Evolutionary conservation across 2,888 invertebrate genomes (phyloP).

Genomic region (Xestia c-nigrum): DNA sequence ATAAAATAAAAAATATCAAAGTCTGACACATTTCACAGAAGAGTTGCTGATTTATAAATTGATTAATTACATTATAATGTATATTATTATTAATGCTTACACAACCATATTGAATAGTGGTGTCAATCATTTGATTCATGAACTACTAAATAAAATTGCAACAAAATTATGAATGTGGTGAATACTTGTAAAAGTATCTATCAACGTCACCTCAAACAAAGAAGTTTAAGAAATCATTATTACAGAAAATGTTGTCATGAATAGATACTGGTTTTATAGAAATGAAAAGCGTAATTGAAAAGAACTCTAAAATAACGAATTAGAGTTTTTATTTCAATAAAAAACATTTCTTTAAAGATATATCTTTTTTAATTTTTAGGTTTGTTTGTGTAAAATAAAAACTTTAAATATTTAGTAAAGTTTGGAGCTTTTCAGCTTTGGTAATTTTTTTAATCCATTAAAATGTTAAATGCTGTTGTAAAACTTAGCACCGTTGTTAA

Average conservation of each 20-base stretch:
- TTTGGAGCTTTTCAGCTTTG: background rate
- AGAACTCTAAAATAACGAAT: background rate
- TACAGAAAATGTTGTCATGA: background rate
- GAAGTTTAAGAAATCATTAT: background rate
- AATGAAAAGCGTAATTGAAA: background rate
- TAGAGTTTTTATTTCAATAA: background rate
- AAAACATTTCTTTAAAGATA: background rate
- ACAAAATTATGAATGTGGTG: background rate
- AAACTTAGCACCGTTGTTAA: background rate
- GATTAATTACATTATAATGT: background rate
- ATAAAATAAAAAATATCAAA: background rate
- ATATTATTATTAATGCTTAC: background rate
- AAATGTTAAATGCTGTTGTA: too few species aligned
- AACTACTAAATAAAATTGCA: slow-evolving; percentile 2
- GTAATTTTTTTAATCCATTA: background rate
- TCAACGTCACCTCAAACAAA: slow-evolving; percentile 27
- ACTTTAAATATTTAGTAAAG: background rate
- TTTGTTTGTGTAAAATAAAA: background rate
- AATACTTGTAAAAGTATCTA: slow-evolving; percentile 20
- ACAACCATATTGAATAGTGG: slow-evolving; percentile 8
- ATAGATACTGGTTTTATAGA: background rate
- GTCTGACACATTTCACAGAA: background rate
- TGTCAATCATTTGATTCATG: slow-evolving; percentile 32
- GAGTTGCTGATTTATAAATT: background rate
- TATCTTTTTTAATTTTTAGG: too few species aligned